phyloP scores from a whole-genome alignment of 2,888 invertebrate species.

The Heliconius charithonia region DNA sequence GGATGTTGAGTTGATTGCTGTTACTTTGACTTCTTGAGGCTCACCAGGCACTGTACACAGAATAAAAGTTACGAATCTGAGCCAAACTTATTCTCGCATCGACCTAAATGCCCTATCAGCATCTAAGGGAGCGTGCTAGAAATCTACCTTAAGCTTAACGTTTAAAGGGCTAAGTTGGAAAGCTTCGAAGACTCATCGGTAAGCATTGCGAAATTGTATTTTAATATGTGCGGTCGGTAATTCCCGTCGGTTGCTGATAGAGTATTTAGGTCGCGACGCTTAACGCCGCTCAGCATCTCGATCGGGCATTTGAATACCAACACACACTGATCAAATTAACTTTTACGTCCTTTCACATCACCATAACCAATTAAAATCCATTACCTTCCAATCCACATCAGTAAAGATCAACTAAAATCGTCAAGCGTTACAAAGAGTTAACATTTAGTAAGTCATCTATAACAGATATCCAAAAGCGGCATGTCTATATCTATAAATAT shows the following conservation, averaged over 20 bases:
- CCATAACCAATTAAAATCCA: conserved; percentile 81
- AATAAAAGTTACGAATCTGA: conserved; percentile 55
- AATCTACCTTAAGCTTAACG: conserved; percentile 72
- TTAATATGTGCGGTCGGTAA: conserved; percentile 73
- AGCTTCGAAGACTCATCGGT: conserved; percentile 64
- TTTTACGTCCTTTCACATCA: conserved; percentile 80
- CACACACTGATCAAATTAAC: conserved; percentile 83
- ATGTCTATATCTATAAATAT: conserved; percentile 67
- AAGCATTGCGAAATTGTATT: conserved; percentile 58
- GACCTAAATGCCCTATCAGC: conserved; percentile 84
- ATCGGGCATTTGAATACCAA: conserved; percentile 89
- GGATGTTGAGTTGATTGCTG: conserved; percentile 96
- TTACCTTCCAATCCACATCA: conserved; percentile 83
- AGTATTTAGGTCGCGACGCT: conserved; percentile 74
- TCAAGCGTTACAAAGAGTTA: conserved; percentile 81
- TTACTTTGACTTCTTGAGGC: conserved; percentile 95
- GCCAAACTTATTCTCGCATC: conserved; percentile 55
- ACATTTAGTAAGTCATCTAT: conserved; percentile 74
- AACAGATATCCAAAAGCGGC: conserved; percentile 73
- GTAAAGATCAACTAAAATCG: conserved; percentile 80
- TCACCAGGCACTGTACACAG: conserved; percentile 95
- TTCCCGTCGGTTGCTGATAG: conserved; percentile 79
- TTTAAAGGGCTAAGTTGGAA: conserved; percentile 67
- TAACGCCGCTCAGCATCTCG: conserved; percentile 80
- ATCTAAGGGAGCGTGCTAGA: conserved; percentile 80